Base-by-base conservation (phyloP, 2,888 invertebrate genomes). In the Sphaerophoria taeniata region DNA sequence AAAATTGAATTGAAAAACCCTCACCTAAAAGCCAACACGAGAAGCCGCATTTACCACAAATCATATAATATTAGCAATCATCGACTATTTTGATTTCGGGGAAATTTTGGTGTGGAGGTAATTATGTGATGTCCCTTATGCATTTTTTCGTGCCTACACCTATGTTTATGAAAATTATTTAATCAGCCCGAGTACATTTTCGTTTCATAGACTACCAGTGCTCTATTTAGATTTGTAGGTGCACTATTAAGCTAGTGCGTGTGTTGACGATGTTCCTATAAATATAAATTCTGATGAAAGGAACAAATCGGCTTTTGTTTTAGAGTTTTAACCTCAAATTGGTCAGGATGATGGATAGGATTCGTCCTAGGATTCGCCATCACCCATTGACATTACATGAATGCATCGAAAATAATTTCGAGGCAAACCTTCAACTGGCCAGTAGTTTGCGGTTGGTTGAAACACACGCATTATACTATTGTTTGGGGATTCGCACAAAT, bases 221-320 rank as follows among this genome's bases (percentile, higher is more conserved):
- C 24, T 24, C 24, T 39, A 1, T 39, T 39, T 39, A 39, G 39
- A 39, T 9, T 6, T 39, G 39, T 7, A 9, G 9, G 2, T 7
- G 39, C 9, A 9, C 39, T 43, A 6, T 12, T 43, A 43, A 43
- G 43, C 43, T 9, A 6, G 9, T 9, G 39, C 39, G 39, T 39
- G 3, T 0, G 51, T 14, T 33, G 14, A n/a, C n/a, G 14, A 55
- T 43, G 11, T 43, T 43, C 9, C 9, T 43, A 39, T 39, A 39
- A 7, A 71, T 67, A 75, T 75, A 67, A 75, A 78, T 74, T 67
- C 45, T 67, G 74, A 76, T 80, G 49, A 71, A 84, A 76, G 56
- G 67, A 79, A 71, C 80, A 84, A 84, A 84, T 80, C 80, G 75
- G 84, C 80, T 84, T 84, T 84, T 75, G 79, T 75, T 72, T 79